A percentile compares a stretch with the other conserved stretches of the same genome.
Evolutionary conservation across 1,140 invertebrate genomes (phyloP).

Genomic region (Homalodisca vitripennis): DNA sequence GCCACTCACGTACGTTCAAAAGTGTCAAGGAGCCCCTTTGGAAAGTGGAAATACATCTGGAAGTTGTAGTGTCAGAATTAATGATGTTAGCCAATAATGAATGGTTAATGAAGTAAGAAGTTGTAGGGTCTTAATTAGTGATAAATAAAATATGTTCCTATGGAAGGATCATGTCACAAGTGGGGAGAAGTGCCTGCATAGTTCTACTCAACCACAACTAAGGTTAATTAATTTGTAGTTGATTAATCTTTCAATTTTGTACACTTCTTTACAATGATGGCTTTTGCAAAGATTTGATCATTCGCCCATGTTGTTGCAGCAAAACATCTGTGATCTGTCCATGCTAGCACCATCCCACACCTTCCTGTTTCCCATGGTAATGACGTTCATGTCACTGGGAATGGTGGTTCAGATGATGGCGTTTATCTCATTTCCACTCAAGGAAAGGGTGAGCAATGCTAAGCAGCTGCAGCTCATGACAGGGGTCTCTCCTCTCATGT

Average conservation of each 20-base stretch:
- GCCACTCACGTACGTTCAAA: no score
- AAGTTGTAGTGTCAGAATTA: no score
- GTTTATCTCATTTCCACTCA: conserved; percentile 46
- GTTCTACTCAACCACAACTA: background rate
- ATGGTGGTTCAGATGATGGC: conserved; percentile 1
- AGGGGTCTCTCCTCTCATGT: conserved; percentile 56
- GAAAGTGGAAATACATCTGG: no score
- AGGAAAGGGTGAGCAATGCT: conserved; percentile 50
- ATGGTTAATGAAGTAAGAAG: no score
- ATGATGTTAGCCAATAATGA: no score
- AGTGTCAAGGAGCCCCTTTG: no score
- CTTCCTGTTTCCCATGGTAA: background rate
- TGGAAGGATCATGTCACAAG: background rate
- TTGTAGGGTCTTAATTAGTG: no score
- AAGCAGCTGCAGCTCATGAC: conserved; percentile 71
- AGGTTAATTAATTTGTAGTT: background rate
- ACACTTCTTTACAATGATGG: background rate
- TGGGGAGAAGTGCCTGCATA: background rate
- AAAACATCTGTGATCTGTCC: background rate
- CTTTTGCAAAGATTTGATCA: background rate
- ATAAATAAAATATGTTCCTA: background rate
- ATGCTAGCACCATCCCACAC: background rate
- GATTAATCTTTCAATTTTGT: background rate
- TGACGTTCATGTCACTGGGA: background rate
- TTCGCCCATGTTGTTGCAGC: background rate